These are phyloP conservation scores for Andinoacara biseriatus DNA, from an alignment of 2,113 vertebrate genomes.

Conservation along the genomic window DNA sequence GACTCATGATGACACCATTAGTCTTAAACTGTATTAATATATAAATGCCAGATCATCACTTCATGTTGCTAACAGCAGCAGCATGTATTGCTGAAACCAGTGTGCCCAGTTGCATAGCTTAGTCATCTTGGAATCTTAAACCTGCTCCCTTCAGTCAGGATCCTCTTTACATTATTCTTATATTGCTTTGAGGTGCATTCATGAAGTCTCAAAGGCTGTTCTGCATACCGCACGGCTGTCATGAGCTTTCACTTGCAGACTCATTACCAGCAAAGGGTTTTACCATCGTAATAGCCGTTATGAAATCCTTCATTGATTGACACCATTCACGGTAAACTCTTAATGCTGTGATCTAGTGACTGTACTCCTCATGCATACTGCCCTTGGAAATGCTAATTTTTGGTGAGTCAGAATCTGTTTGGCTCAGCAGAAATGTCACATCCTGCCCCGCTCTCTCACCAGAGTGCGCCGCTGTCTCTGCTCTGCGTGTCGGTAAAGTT, in stretches of 20 bases:
- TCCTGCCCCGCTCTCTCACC: conserved; percentile 78
- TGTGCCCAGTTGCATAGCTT: background rate
- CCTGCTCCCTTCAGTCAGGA: background rate
- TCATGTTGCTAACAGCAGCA: background rate
- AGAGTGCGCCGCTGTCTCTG: conserved; percentile 87
- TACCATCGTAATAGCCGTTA: background rate
- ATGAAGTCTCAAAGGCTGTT: background rate
- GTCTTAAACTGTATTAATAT: background rate
- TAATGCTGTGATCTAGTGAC: background rate
- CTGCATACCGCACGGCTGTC: background rate
- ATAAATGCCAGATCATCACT: background rate
- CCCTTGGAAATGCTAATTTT: conserved; percentile 17
- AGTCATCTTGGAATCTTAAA: background rate
- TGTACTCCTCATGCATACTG: background rate
- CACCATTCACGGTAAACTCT: background rate
- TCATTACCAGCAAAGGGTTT: background rate
- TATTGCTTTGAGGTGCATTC: background rate
- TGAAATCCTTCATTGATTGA: background rate
- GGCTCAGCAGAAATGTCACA: conserved; percentile 20
- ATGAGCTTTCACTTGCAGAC: background rate
- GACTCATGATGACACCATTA: background rate
- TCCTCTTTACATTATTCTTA: background rate
- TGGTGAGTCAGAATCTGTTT: conserved; percentile 26
- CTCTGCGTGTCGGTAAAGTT: conserved; percentile 89
- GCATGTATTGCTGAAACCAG: background rate